These are phyloP conservation scores for Hymenopus coronatus DNA, from an alignment of 2,888 invertebrate genomes.

Conservation along the genomic window DNA sequence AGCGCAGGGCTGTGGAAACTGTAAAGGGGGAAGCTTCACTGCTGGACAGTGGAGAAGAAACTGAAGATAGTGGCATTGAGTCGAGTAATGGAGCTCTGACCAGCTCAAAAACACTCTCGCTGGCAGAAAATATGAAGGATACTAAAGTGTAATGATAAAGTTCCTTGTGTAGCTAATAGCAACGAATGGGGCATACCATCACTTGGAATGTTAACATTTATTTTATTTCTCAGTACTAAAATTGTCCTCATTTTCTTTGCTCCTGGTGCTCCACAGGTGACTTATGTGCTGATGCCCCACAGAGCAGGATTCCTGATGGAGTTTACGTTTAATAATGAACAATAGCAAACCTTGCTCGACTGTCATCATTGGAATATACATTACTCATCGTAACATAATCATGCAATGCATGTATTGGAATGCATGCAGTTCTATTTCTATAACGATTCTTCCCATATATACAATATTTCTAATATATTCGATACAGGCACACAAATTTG, in stretches of 20 bases:
- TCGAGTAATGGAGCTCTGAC: conserved; percentile 52
- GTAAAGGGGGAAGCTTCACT: conserved; percentile 58
- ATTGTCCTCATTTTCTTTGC: neutral
- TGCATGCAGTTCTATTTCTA: no score
- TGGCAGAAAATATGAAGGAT: neutral
- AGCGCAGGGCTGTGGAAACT: conserved; percentile 35
- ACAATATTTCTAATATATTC: no score
- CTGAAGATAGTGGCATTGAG: conserved; percentile 63
- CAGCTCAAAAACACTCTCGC: neutral
- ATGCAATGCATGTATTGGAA: no score
- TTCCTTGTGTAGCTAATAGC: neutral
- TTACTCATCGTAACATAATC: no score
- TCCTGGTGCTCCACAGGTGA: neutral
- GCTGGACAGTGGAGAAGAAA: conserved; percentile 58
- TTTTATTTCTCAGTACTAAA: no score
- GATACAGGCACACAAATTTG: no score
- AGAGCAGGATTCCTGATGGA: no score
- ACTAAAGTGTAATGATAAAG: neutral
- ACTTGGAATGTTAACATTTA: neutral
- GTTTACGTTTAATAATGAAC: no score
- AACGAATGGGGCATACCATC: neutral
- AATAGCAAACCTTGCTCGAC: no score
- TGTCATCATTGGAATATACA: no score
- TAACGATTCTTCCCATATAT: no score
- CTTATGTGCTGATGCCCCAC: neutral